Evolutionary conservation across 2,797 vertebrate genomes (phyloP).

Genomic region (Fringilla coelebs): DNA sequence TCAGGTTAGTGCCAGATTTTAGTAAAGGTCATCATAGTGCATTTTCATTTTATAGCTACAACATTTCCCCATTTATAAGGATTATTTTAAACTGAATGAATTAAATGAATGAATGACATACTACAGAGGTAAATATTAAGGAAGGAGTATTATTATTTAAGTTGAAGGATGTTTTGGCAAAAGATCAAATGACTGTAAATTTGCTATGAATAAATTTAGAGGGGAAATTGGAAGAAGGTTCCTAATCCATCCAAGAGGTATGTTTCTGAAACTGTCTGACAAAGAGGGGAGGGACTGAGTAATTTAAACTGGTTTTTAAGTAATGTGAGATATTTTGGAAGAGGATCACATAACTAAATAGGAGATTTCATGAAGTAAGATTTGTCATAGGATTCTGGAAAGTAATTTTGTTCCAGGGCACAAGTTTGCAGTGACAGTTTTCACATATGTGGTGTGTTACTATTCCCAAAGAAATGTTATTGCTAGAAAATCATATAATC

Average conservation of each 20-base stretch:
- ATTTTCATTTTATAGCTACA: slow-evolving; percentile 52
- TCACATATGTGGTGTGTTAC: not conserved
- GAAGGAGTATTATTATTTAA: slow-evolving; percentile 26
- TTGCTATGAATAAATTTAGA: slow-evolving; percentile 23
- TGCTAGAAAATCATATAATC: not conserved
- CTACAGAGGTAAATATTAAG: slow-evolving; percentile 42
- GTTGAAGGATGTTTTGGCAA: slow-evolving; percentile 32
- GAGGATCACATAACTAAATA: not conserved
- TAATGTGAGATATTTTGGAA: not conserved
- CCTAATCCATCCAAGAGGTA: not conserved
- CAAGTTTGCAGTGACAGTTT: not conserved
- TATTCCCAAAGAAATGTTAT: not conserved
- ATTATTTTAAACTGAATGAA: slow-evolving; percentile 39
- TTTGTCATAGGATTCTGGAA: not conserved
- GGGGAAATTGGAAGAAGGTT: not conserved
- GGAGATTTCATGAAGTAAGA: not conserved
- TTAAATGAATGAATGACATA: slow-evolving; percentile 21
- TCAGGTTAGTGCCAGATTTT: slow-evolving; percentile 6
- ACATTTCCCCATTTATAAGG: slow-evolving; percentile 49
- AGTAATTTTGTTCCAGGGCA: not conserved
- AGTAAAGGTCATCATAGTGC: slow-evolving; percentile 42
- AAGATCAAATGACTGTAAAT: slow-evolving; percentile 43
- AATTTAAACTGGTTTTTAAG: not conserved
- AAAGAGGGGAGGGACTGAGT: not conserved
- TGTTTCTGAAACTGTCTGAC: not conserved